These are phyloP conservation scores for Tridacna gigas DNA, from an alignment of 2,888 invertebrate genomes.

Conservation along the genomic window DNA sequence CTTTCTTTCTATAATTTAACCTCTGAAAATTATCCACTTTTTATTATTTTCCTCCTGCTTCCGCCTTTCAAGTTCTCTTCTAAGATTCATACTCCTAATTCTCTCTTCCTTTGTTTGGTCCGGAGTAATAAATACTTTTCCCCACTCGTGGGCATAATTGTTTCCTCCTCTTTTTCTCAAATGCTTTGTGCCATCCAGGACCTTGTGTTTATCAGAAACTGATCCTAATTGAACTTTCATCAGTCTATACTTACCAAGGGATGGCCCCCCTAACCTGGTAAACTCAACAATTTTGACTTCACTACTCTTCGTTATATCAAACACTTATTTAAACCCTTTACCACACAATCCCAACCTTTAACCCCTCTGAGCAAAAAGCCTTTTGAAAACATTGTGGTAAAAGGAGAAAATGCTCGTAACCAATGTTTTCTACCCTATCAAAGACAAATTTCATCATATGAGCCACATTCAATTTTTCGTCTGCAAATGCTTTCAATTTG, in stretches of 20 bases:
- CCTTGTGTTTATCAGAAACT: slow-evolving; percentile 16
- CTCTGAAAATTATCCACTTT: slow-evolving; percentile 12
- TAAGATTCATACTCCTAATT: not conserved
- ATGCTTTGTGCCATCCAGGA: slow-evolving; percentile 7
- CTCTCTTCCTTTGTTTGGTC: slow-evolving; percentile 27
- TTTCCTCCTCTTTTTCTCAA: slow-evolving; percentile 8
- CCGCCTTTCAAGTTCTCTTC: slow-evolving; percentile 12
- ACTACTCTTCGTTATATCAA: not conserved
- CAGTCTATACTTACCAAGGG: not conserved
- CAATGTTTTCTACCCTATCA: no score
- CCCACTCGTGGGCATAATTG: slow-evolving; percentile 6
- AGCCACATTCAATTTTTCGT: no score
- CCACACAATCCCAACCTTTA: no score
- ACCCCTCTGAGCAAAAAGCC: no score
- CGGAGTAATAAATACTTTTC: slow-evolving; percentile 28
- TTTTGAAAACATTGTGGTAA: no score
- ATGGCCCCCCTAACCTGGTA: slow-evolving; percentile 1
- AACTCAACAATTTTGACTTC: not conserved
- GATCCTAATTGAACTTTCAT: slow-evolving; percentile 5
- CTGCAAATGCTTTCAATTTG: no score
- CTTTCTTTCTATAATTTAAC: slow-evolving; percentile 7
- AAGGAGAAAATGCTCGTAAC: no score
- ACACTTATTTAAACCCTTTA: not conserved
- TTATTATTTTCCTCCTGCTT: slow-evolving; percentile 5
- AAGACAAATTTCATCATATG: no score